phyloP scores from a whole-genome alignment of 1,140 invertebrate genomes.

The Delia radicum region DNA sequence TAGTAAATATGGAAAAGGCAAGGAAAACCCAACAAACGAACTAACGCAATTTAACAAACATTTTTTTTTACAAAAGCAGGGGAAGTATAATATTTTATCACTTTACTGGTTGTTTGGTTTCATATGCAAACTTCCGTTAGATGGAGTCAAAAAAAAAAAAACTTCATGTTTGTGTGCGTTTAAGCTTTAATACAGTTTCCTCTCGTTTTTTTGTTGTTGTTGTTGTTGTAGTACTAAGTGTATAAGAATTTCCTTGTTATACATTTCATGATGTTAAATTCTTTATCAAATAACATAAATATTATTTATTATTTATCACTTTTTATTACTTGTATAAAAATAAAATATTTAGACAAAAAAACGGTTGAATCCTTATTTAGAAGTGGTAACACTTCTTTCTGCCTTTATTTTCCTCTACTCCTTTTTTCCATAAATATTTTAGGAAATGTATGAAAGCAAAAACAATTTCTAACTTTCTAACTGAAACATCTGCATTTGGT shows the following conservation, averaged over 20 bases:
- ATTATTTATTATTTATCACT: constrained; percentile 16
- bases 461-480: not conserved
- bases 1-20: not conserved
- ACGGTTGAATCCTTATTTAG: no score
- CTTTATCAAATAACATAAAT: constrained; percentile 18
- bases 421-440: no score
- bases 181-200: not conserved
- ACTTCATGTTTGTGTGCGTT: not conserved
- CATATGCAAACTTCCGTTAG: not conserved
- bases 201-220: not conserved
- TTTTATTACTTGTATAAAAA: not conserved
- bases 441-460: no score
- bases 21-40: not conserved
- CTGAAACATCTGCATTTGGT: not conserved
- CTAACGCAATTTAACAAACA: not conserved
- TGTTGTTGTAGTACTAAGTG: no score
- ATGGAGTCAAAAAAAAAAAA: not conserved
- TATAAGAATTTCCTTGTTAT: not conserved
- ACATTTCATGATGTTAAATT: not conserved
- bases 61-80: not conserved
- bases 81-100: not conserved
- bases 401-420: not conserved
- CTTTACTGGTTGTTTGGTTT: not conserved
- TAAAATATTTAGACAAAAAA: no score
- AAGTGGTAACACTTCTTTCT: not conserved